Evolutionary conservation across 1,140 invertebrate genomes (phyloP).

Genomic region (Drosophila serrata): DNA sequence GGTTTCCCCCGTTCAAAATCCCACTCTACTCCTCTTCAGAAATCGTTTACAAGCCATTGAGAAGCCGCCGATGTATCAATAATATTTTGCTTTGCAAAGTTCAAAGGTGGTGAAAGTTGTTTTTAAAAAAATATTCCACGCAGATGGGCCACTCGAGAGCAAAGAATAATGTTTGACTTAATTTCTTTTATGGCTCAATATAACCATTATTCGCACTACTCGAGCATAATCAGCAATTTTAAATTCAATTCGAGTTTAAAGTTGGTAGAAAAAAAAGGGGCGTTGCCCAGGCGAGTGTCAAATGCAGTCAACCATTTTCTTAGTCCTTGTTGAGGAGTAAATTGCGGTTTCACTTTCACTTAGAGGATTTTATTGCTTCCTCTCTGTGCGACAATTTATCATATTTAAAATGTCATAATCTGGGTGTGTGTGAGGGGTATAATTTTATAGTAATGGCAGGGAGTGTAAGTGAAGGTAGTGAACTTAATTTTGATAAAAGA

Average conservation of each 20-base stretch:
- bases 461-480: background rate
- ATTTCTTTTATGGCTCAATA: constrained; percentile 83
- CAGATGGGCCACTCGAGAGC: constrained; percentile 21
- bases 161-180: constrained; percentile 77
- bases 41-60: constrained; percentile 79
- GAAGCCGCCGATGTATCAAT: constrained; percentile 81
- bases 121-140: constrained; percentile 37
- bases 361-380: constrained; percentile 47
- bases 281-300: constrained; percentile 56
- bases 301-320: constrained; percentile 39
- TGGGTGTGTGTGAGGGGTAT: constrained; percentile 2
- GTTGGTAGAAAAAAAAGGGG: constrained; percentile 4
- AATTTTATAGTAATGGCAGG: constrained; percentile 11
- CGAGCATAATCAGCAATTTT: constrained; percentile 76
- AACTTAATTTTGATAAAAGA: background rate
- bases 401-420: constrained; percentile 75
- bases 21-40: constrained; percentile 41
- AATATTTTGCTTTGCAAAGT: constrained; percentile 70
- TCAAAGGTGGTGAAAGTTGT: constrained; percentile 79
- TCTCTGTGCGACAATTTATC: constrained; percentile 65
- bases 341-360: constrained; percentile 41
- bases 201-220: constrained; percentile 80
- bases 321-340: background rate
- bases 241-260: constrained; percentile 74
- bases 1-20: constrained; percentile 12